Evolutionary conservation across 2,113 vertebrate species (phyloP), one percentile per base, ranked within the genome.

Genomic region (Butastur rufipennis): DNA sequence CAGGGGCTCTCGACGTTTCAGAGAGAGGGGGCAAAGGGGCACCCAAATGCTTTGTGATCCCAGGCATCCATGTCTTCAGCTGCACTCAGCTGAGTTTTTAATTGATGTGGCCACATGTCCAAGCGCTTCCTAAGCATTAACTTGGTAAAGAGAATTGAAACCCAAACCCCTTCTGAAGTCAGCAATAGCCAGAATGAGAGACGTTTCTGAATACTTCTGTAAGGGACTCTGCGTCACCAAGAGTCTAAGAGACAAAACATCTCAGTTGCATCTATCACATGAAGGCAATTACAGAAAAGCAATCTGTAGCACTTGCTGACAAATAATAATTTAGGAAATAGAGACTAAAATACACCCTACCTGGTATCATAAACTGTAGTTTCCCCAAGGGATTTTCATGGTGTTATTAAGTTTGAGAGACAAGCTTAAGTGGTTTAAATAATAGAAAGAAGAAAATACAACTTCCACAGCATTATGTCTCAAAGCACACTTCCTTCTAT

Each of bases 341-440:
- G 93, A 87, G 62, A 95, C 95, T 66, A 94, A 97, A 97, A 93
- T 80, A 72, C 38, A 89, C 15, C 52, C 32, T 87, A 72, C 70
- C 52, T 85, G 70, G 86, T 83, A 78, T 80, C 72, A 63, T 90
- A 95, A 95, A 86, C 77, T 90, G 58, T 40, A 93, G 42, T 56
- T 90, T 95, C 82, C 74, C 45, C 22, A 48, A 47, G 75, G 75
- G 70, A 81, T 88, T 95, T 93, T 85, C 86, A 58, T 4, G 1
- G 27, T 67, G 71, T 80, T 95, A 96, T 96, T 95, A 95, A 79
- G 86, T 92, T 88, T 94, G 95, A 97, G 75, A 96, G 95, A 90
- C 91, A 97, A 92, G 77, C 72, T 92, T 82, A 95, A 96, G 90
- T 92, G 90, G 93, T 81, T 93, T 90, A 93, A 96, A 96, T 97